Conservation (phyloP, 53 echinoderm and acorn worm species). For the Holothuria scabra region DNA sequence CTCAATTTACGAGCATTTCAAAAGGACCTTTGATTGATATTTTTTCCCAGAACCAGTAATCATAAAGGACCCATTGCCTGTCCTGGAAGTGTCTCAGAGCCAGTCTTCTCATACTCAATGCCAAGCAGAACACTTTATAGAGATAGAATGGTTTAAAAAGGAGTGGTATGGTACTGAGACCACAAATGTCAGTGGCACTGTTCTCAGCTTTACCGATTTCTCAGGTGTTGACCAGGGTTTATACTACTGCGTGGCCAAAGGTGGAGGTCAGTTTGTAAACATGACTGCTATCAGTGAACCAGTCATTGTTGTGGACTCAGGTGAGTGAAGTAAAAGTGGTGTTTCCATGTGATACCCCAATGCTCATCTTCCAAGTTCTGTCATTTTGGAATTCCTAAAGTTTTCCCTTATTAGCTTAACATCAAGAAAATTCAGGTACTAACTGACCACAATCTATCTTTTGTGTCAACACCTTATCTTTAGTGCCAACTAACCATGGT, state of each 20-base stretch:
- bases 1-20: no score
- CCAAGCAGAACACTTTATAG: background rate
- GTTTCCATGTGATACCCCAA: no score
- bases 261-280: slow-evolving; percentile 56
- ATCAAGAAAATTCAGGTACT: no score
- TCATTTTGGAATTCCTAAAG: no score
- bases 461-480: no score
- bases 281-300: slow-evolving; percentile 52
- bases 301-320: slow-evolving; percentile 55
- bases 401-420: no score
- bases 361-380: no score
- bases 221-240: slow-evolving; percentile 58
- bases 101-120: background rate
- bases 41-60: background rate
- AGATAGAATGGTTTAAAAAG: slow-evolving; percentile 30
- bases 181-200: background rate
- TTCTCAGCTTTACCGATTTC: slow-evolving; percentile 33
- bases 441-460: no score
- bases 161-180: slow-evolving; percentile 11
- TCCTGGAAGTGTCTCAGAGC: background rate
- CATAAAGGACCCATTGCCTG: background rate
- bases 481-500: no score
- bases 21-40: background rate
- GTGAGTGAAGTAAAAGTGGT: slow-evolving; percentile 37
- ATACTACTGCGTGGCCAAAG: slow-evolving; percentile 70